Percentiles rank a stretch among this genome's conserved stretches.
Evolutionary conservation across 2,797 vertebrate species (phyloP).

Genomic region (Microcaecilia unicolor): DNA sequence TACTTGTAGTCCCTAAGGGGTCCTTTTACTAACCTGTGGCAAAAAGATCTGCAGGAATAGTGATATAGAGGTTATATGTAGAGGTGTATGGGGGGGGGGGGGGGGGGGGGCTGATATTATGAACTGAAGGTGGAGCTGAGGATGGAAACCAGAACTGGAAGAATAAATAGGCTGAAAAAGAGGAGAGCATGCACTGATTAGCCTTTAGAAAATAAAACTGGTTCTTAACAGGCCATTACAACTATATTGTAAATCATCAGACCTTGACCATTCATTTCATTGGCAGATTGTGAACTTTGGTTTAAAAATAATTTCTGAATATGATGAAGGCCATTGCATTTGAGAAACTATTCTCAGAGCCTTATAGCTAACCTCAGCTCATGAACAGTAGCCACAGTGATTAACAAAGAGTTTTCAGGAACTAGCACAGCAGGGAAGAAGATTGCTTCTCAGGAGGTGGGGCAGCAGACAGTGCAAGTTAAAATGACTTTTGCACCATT

Average conservation of each 20-base stretch:
- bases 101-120: no score
- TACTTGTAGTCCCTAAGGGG: no score
- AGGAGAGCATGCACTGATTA: no score
- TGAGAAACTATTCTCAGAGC: no score
- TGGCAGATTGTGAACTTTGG: not conserved
- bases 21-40: no score
- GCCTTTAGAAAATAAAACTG: conserved; percentile 9
- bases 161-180: no score
- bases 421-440: conserved; percentile 15
- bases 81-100: no score
- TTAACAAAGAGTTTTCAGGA: conserved; percentile 42
- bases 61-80: no score
- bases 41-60: no score
- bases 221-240: conserved; percentile 13
- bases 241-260: conserved; percentile 4
- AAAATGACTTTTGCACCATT: conserved; percentile 36
- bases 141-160: no score
- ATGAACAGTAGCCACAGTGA: conserved; percentile 20
- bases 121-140: no score
- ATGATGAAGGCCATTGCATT: conserved; percentile 13
- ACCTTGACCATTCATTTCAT: conserved; percentile 23
- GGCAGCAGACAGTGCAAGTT: conserved; percentile 25
- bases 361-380: conserved; percentile 17
- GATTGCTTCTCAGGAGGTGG: conserved; percentile 27
- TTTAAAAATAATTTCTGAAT: conserved; percentile 13